A percentile compares a stretch with the other conserved stretches of the same genome.
These are phyloP conservation scores for Lordiphosa collinella DNA, from an alignment of 1,140 invertebrate species.

Conservation along the genomic window DNA sequence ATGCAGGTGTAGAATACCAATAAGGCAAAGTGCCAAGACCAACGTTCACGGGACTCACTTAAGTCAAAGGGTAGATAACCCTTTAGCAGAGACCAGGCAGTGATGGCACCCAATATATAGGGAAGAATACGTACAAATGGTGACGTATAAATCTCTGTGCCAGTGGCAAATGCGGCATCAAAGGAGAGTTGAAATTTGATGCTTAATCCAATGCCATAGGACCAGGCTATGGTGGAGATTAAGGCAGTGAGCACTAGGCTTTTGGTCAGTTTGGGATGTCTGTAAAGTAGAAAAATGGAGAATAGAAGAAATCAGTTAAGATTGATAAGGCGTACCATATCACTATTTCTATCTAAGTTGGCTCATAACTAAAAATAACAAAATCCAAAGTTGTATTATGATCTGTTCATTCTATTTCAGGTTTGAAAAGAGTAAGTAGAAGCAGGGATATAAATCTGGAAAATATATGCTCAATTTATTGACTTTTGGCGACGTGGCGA, in stretches of 20 bases:
- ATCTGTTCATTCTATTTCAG: too few species aligned
- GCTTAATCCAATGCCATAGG: slow-evolving; percentile 54
- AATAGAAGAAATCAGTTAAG: neutral
- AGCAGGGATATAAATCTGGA: too few species aligned
- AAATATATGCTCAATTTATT: too few species aligned
- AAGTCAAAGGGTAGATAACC: slow-evolving; percentile 19
- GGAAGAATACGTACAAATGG: slow-evolving; percentile 74
- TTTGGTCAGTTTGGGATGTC: slow-evolving; percentile 62
- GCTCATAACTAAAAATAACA: too few species aligned
- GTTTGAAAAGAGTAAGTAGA: too few species aligned
- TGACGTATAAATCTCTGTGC: slow-evolving; percentile 75
- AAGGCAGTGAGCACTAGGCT: slow-evolving; percentile 35
- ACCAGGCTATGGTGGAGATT: slow-evolving; percentile 52
- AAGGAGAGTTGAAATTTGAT: slow-evolving; percentile 72
- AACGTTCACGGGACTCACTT: slow-evolving; percentile 47
- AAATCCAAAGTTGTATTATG: too few species aligned
- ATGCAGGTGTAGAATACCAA: slow-evolving; percentile 68
- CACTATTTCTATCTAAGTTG: too few species aligned
- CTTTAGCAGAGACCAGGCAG: slow-evolving; percentile 61
- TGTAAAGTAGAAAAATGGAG: slow-evolving; percentile 2
- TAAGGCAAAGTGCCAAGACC: slow-evolving; percentile 64
- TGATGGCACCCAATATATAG: slow-evolving; percentile 64
- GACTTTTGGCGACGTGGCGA: too few species aligned
- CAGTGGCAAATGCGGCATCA: slow-evolving; percentile 69
- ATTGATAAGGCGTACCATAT: too few species aligned